Conservation (phyloP, 2,888 invertebrate species). For the Leptopilina myrica region DNA sequence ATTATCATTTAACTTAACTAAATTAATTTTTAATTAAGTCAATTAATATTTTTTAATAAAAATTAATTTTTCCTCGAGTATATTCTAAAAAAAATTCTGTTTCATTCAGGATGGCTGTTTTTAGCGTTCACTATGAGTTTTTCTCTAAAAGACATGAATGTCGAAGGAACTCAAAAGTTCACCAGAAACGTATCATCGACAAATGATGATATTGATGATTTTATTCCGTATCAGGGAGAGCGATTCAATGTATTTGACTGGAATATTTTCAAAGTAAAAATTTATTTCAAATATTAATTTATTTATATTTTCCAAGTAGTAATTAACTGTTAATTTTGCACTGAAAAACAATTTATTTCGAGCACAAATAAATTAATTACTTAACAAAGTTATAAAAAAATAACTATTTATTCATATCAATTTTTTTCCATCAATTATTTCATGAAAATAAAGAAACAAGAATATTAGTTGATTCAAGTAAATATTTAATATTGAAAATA, state of each 20-base stretch:
- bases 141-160: background rate
- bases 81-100: background rate
- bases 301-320: background rate
- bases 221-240: slow-evolving; percentile 68
- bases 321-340: slow-evolving; percentile 68
- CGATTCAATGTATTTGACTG: slow-evolving; percentile 69
- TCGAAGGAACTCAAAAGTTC: background rate
- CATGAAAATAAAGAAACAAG: no score
- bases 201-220: slow-evolving; percentile 61
- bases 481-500: no score
- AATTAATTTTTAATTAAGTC: no score
- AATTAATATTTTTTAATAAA: no score
- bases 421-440: no score
- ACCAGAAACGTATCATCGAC: slow-evolving; percentile 11
- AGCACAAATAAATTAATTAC: no score
- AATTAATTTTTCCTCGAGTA: no score
- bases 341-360: no score
- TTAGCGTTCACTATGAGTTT: background rate
- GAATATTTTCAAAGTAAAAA: slow-evolving; percentile 66
- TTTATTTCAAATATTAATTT: background rate
- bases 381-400: no score
- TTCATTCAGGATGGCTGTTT: slow-evolving; percentile 1
- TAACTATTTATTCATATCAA: no score
- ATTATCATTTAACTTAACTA: no score
- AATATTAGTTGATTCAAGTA: no score